Evolutionary conservation across 2,113 vertebrate species (phyloP), one percentile per base, ranked within the genome.

Genomic region (Gavia stellata): DNA sequence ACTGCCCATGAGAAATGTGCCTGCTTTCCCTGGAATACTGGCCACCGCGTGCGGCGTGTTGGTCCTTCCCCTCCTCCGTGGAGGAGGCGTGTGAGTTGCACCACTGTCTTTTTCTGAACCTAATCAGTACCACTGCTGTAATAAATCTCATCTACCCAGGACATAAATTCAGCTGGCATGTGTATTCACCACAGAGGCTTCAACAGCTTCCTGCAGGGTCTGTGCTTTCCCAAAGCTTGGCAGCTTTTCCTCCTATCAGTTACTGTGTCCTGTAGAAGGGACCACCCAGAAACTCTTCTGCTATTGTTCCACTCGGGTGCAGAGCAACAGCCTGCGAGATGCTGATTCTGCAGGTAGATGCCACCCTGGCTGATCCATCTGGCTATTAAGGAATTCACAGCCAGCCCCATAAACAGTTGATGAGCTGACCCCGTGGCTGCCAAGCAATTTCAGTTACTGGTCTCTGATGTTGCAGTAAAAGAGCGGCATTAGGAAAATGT

Each of bases 311-410:
- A 0, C 52, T 21, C 0, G 12, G 40, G 44, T 9, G 4, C 9
- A 5, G 52, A 75, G 40, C 0, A 2, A 23, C 0, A 6, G 4
- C 0, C 1, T 49, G 82, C 0, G 28, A 66, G 45, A 52, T 23
- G 77, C 21, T 33, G 73, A 16, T 74, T 33, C 79, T 50, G 70
- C 78, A 94, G 87, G 81, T 94, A 68, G 17, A 62, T 80, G 49
- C 38, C 38, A 86, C 47, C 73, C 33, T 12, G 6, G 10, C 3
- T 24, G 12, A 16, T 26, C 0, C 3, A 56, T 79, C 28, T 45
- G 28, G 10, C 31, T 61, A 7, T 29, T 36, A 24, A 45, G 31
- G 7, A 12, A 38, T n/a, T 82, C 55, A 52, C 47, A 71, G 20
- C 20, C 45, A 67, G 14, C 3, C 31, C n/a, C 45, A 18, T 13